These are phyloP conservation scores for Galeopterus variegatus DNA, from an alignment of 2,113 vertebrate species.

Conservation along the genomic window DNA sequence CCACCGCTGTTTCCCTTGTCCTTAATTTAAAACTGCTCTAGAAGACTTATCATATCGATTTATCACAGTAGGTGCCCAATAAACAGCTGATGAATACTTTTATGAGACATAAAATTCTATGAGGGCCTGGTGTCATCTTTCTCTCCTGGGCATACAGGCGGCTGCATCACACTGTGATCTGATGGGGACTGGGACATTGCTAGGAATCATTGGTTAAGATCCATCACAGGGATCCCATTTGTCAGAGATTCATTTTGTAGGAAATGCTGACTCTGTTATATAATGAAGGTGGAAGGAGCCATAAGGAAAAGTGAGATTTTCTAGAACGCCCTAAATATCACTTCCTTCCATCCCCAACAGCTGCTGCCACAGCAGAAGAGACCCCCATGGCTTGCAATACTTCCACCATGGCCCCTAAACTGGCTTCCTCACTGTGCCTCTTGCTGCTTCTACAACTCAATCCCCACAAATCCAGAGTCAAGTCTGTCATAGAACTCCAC, in stretches of 20 bases:
- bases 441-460: background rate
- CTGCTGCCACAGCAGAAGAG: background rate
- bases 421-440: fast-evolving
- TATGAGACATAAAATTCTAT: background rate
- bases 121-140: no score
- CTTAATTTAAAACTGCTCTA: background rate
- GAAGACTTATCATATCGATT: background rate
- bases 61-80: background rate
- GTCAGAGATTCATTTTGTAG: background rate
- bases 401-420: background rate
- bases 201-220: background rate
- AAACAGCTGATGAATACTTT: background rate
- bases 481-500: background rate
- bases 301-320: background rate
- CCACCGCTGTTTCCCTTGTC: no score
- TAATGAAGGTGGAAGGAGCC: background rate
- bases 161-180: background rate
- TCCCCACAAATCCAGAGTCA: background rate
- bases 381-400: background rate
- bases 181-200: background rate
- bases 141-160: background rate
- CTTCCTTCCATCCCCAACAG: background rate
- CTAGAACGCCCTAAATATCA: background rate
- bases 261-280: background rate
- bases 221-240: background rate